Conservation (phyloP, 2,797 vertebrate species). For the Lophius americanus region DNA sequence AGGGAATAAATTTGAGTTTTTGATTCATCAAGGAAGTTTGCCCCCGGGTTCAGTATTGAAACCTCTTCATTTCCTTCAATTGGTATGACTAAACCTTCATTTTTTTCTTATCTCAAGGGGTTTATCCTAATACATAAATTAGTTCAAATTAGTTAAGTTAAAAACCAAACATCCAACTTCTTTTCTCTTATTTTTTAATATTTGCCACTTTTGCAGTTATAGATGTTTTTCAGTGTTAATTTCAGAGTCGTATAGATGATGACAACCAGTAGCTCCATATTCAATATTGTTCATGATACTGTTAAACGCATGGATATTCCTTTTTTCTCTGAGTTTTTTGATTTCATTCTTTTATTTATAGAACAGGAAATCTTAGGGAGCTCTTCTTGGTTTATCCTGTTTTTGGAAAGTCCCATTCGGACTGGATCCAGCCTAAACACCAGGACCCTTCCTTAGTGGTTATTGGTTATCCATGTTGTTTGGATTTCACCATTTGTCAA, state of each 20-base stretch:
- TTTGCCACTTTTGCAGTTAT: neutral
- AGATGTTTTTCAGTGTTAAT: neutral
- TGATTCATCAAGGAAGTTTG: too few species aligned
- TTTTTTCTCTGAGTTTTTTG: neutral
- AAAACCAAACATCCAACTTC: neutral
- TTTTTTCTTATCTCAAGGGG: too few species aligned
- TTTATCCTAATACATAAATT: too few species aligned
- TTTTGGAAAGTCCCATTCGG: constrained; percentile 14
- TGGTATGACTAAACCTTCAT: too few species aligned
- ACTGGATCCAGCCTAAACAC: constrained; percentile 25
- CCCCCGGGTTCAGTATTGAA: too few species aligned
- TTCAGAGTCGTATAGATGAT: neutral
- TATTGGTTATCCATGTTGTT: constrained; percentile 16
- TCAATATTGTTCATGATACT: constrained; percentile 24
- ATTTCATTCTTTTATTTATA: too few species aligned
- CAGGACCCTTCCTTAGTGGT: neutral
- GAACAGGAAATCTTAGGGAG: constrained; percentile 2
- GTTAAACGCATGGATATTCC: constrained; percentile 3
- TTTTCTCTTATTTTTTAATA: neutral
- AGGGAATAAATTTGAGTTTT: too few species aligned
- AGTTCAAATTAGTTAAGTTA: neutral
- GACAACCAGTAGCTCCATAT: constrained; percentile 25
- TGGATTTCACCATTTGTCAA: constrained; percentile 25
- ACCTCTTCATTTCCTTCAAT: too few species aligned
- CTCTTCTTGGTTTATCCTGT: neutral